These are phyloP conservation scores for Coremacera marginata DNA, from an alignment of 2,888 invertebrate genomes.

Conservation along the genomic window DNA sequence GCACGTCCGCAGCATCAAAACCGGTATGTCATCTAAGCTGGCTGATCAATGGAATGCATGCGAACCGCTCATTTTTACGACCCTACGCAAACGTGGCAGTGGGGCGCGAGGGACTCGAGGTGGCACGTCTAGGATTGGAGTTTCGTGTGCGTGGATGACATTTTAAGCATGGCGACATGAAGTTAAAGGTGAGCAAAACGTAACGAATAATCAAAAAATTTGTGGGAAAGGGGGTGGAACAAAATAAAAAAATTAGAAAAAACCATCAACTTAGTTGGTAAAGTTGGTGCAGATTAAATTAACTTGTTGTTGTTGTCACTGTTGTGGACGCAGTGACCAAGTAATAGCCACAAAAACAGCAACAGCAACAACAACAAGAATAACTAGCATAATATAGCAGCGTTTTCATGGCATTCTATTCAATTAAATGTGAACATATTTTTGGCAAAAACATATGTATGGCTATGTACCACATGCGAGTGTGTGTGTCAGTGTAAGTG, in stretches of 20 bases:
- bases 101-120: constrained; percentile 77
- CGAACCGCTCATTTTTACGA: constrained; percentile 71
- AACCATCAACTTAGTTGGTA: background rate
- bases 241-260: background rate
- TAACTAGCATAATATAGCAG: background rate
- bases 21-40: constrained; percentile 87
- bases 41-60: constrained; percentile 89
- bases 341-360: background rate
- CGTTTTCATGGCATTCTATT: constrained; percentile 10
- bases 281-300: background rate
- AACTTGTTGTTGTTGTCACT: background rate
- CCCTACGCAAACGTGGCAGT: constrained; percentile 72
- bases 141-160: constrained; percentile 85
- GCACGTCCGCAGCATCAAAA: constrained; percentile 85
- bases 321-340: background rate
- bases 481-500: background rate
- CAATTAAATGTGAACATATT: constrained; percentile 30
- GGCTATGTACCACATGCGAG: background rate
- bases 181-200: constrained; percentile 76
- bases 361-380: background rate
- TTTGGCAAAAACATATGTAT: background rate
- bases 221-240: too few species aligned
- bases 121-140: constrained; percentile 82
- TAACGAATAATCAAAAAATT: background rate
- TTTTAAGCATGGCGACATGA: constrained; percentile 87